Evolutionary conservation across 2,113 vertebrate species (phyloP).

Genomic region (Coturnix japonica): DNA sequence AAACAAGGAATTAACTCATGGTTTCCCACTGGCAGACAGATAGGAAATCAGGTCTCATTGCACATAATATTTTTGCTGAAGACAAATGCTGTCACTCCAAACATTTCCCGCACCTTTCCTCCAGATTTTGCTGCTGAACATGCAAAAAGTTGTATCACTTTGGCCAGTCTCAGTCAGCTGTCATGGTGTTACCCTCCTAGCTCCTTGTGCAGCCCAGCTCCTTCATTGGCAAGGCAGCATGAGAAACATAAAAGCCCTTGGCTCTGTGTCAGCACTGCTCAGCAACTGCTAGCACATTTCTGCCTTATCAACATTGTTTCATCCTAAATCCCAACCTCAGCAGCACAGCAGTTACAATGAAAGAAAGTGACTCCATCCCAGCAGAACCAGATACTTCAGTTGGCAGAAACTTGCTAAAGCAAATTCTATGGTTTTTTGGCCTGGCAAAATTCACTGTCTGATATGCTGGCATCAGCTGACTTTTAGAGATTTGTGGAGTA

Average conservation of each 20-base stretch:
- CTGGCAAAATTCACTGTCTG: not conserved
- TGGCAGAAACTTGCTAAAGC: not conserved
- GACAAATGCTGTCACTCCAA: not conserved
- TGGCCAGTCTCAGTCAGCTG: not conserved
- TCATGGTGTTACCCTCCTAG: not conserved
- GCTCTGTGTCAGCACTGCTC: not conserved
- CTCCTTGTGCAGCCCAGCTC: not conserved
- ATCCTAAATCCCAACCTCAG: not conserved
- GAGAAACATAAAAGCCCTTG: not conserved
- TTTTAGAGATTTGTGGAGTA: not conserved
- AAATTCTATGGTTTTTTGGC: accelerated
- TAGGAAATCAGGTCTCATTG: not conserved
- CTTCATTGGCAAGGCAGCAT: not conserved
- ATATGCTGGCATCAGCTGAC: not conserved
- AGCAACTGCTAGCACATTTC: not conserved
- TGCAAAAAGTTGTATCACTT: not conserved
- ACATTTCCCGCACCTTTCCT: not conserved
- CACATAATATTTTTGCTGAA: not conserved
- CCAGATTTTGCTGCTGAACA: not conserved
- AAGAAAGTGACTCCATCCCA: not conserved
- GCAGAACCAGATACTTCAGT: not conserved
- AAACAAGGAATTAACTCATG: not conserved
- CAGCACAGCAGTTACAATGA: not conserved
- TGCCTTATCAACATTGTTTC: not conserved
- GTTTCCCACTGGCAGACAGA: not conserved